Evolutionary conservation across 2,113 vertebrate species (phyloP), one percentile per base, ranked within the genome.

Genomic region (Myotis lucifugus): DNA sequence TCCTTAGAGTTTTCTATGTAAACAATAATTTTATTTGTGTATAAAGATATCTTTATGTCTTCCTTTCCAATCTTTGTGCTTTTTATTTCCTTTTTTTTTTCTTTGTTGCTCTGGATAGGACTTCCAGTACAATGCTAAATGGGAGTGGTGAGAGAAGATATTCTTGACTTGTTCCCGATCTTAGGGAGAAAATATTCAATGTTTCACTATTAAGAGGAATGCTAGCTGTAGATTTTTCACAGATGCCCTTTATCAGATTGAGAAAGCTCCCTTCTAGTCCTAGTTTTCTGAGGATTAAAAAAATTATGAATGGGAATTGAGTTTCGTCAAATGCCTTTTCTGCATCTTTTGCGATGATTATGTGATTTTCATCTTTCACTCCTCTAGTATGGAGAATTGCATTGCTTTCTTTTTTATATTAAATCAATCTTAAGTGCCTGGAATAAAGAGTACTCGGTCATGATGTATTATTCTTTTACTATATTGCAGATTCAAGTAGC

Each of bases 241-340:
- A 93, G 67, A 23, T 46, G 8, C 12, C 64, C 29, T 73, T 82
- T 74, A 42, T 82, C 2, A 19, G 27, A 74, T 9, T 56, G 67
- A 74, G 46, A 23, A 74, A 74, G 29, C 11, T 34, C 77, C 34
- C 66, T 83, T 81, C 73, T 70, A 78, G 23, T 59, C 69, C 29
- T 93, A 27, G 34, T 42, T 93, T 82, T 42, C 46, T 88, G 29
- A 83, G 29, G 74, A 54, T 46, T 88, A 15, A 29, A 88, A 93
- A 74, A 54, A 54, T 50, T n/a, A 2, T 0, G 1, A 74, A 81
- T 74, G 59, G 56, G 29, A 42, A 56, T n/a, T 42, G 23, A 74
- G 34, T 66, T 74, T 72, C 46, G 23, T 67, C 8, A 67, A 40
- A 29, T 78, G 81, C 11, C 73, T 78, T 37, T 87, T 78, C 17